These are phyloP conservation scores for Drosophila equinoxialis DNA, from an alignment of 1,140 invertebrate genomes.

Conservation along the genomic window DNA sequence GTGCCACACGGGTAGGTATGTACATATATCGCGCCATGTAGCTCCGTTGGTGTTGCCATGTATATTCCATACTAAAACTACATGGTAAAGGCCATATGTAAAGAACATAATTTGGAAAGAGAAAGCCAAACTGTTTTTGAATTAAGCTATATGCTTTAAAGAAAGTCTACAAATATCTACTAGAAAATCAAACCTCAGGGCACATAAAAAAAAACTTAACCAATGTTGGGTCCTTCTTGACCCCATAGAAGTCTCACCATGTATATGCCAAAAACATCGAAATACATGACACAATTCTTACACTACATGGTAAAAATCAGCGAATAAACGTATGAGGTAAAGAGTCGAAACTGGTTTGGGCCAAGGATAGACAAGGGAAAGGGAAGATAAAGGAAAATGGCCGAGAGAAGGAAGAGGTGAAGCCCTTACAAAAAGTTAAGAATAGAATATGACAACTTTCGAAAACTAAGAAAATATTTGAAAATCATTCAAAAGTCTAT, in stretches of 20 bases:
- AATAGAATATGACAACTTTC: not conserved
- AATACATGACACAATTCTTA: slow-evolving; percentile 8
- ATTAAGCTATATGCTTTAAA: not conserved
- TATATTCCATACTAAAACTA: slow-evolving; percentile 10
- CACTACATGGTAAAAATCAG: slow-evolving; percentile 4
- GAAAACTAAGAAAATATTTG: not conserved
- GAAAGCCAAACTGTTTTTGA: not conserved
- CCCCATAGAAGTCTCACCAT: slow-evolving; percentile 11
- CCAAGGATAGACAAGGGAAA: not conserved
- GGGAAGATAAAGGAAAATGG: too few species aligned
- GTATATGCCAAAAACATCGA: not conserved
- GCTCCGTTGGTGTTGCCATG: not conserved
- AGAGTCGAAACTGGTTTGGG: slow-evolving; percentile 13
- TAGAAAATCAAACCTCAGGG: not conserved
- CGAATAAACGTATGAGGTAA: not conserved
- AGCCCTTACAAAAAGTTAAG: not conserved
- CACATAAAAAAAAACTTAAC: not conserved
- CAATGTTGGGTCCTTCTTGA: not conserved
- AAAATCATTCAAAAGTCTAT: too few species aligned
- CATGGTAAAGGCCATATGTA: not conserved
- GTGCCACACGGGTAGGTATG: not conserved
- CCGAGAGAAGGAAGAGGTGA: not conserved
- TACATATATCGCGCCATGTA: slow-evolving; percentile 1
- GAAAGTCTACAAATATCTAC: not conserved
- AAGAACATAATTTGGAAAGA: not conserved